Percentiles rank a stretch among this genome's conserved stretches.
Conservation (phyloP, 2,888 invertebrate genomes). For the Tachystola acroxantha region DNA sequence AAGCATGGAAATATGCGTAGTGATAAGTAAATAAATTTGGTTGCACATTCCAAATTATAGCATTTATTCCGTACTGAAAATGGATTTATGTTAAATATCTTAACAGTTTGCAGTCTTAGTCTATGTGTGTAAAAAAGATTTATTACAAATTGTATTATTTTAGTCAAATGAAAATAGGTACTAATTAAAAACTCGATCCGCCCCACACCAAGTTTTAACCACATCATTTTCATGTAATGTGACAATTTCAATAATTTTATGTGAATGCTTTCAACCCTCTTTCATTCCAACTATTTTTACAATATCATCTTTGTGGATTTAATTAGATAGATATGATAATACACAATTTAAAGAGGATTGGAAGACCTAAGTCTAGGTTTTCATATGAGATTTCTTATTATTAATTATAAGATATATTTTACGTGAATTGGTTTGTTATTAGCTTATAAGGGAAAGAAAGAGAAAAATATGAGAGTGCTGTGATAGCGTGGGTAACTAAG, state of each 20-base stretch:
- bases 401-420: constrained; percentile 41
- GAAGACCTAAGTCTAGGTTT: constrained; percentile 22
- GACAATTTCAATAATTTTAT: constrained; percentile 10
- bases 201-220: constrained; percentile 20
- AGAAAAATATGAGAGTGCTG: constrained; percentile 55
- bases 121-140: too few relatives aligned
- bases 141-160: constrained; percentile 1
- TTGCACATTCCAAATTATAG: constrained; percentile 1
- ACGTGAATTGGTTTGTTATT: constrained; percentile 39
- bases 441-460: constrained; percentile 51
- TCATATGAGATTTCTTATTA: constrained; percentile 31
- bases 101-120: not conserved
- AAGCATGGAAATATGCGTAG: constrained; percentile 5
- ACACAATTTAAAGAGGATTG: constrained; percentile 26
- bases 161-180: constrained; percentile 7
- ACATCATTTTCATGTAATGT: constrained; percentile 12
- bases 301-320: not conserved
- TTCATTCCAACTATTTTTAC: constrained; percentile 14
- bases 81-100: not conserved
- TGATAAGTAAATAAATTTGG: constrained; percentile 4
- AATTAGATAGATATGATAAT: constrained; percentile 11
- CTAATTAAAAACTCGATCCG: constrained; percentile 22
- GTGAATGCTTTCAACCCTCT: constrained; percentile 19
- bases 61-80: constrained; percentile 3
- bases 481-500: constrained; percentile 51